Evolutionary conservation across 2,797 vertebrate genomes (phyloP), one percentile per base, ranked within the genome.

Genomic region (Eremophila alpestris): DNA sequence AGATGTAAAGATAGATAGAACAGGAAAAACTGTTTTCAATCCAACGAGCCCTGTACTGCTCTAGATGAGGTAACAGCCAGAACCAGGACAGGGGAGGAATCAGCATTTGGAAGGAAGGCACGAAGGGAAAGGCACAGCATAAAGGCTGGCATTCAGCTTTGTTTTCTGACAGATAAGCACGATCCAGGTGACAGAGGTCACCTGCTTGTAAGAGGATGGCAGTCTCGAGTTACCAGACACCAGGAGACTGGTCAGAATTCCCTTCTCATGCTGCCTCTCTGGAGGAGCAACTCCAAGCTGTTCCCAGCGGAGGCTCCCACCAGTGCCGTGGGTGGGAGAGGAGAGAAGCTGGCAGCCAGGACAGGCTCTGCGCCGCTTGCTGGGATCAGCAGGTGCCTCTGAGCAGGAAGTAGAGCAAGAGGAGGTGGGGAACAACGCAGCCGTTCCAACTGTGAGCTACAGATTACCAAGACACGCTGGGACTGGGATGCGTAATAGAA

Each of bases 111-210:
- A 82, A 91, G 22, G 52, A 29, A 80, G 56, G 71, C n/a, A 49
- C 3, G 40, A 76, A 84, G 91, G 49, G 49, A 65, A 83, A 93
- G 43, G 60, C 69, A 67, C 45, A 36, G 81, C 74, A 87, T 79
- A 90, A 88, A 90, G 77, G 41, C 89, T 58, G 49, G 80, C 59
- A 83, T 75, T 90, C 90, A 95, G 93, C 96, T 87, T 87, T 85
- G 89, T 82, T 83, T 87, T 80, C 81, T 64, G 90, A 82, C 89
- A 90, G 93, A 77, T 79, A 92, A 84, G 83, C 64, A 58, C 0
- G 2, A 76, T 23, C 41, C 95, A 93, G 88, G 85, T 84, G 83
- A 83, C 63, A 62, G 65, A 86, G 94, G 82, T 94, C 93, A 93
- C 87, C 82, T 64, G 84, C 79, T 52, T 15, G 17, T 24, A 63